Base-by-base conservation (phyloP, 2,888 invertebrate species). In the Petrophora chlorosata region DNA sequence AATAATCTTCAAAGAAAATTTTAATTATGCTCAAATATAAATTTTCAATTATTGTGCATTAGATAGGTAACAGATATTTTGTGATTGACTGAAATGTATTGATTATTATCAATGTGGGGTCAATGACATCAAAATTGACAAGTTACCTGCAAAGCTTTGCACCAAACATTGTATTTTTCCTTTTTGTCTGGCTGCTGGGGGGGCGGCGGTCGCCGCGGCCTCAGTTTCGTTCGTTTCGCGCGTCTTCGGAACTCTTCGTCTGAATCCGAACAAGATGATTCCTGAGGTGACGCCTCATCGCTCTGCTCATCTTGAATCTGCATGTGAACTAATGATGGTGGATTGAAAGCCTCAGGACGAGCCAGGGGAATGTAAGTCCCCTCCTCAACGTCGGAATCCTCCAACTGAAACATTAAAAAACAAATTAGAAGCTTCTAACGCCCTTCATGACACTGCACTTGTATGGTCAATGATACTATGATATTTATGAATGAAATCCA, bases 151-250 rank as follows among this genome's bases (percentile, higher is more conserved):
- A 93, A 73, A 14, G 92, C 86, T 53, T 91, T 92, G 57, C 92
- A 92, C 97, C 97, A 97, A 58, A 97, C 92, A 77, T 95, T 95
- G 70, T 96, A 96, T 77, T 94, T 94, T 46, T 93, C 94, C 54
- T 91, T 92, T 61, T 91, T 93, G 12, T 82, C 90, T 0, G 86
- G 62, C 9, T 86, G 85, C 8, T 73, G 39, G 43, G 64, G 76
- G 38, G 71, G 67, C 40, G 70, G 69, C 32, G 79, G 76, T 44
- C 79, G 70, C 35, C 75, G 70, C 26, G 79, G 88, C 3, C 84
- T 78, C 46, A 88, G 62, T 40, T 91, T 87, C 5, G 92, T 91
- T 47, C 92, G 92, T 65, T 94, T 94, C 0, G 84, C 76, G 10
- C 81, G 82, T 10, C 79, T 74, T 9, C 81, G 79, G 1, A 79